These are phyloP conservation scores for Pissodes strobi DNA, from an alignment of 1,140 invertebrate species.

Conservation along the genomic window DNA sequence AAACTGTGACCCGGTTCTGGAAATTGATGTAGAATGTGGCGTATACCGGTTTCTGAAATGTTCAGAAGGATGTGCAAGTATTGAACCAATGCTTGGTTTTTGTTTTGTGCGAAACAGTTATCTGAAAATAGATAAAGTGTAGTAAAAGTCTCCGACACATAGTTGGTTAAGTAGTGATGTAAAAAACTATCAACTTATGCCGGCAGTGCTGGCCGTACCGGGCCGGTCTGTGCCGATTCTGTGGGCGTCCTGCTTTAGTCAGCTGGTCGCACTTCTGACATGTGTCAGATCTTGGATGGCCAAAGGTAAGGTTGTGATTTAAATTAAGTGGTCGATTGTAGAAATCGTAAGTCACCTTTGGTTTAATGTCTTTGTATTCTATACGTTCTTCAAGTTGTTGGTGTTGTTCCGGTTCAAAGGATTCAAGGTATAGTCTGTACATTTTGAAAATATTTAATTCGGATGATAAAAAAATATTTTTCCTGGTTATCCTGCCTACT, in stretches of 20 bases:
- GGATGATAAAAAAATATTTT: constrained; percentile 5
- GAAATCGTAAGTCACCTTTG: constrained; percentile 20
- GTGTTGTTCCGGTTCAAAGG: not conserved
- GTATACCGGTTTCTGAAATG: not conserved
- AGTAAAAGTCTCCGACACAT: not conserved
- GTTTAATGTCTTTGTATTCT: constrained; percentile 9
- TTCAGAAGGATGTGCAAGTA: not conserved
- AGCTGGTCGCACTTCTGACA: constrained; percentile 13
- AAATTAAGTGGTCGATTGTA: constrained; percentile 15
- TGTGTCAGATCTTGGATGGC: not conserved
- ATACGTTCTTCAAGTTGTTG: not conserved
- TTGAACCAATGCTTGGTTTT: not conserved
- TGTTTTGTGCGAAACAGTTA: constrained; percentile 17
- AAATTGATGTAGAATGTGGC: too few relatives aligned
- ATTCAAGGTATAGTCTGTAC: not conserved
- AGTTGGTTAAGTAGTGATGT: constrained; percentile 14
- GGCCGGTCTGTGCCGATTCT: too few relatives aligned
- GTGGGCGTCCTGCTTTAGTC: too few relatives aligned
- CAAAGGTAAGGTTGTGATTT: constrained; percentile 16
- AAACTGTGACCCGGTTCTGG: too few relatives aligned
- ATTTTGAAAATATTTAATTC: too few relatives aligned
- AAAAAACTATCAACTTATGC: too few relatives aligned
- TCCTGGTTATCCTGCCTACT: constrained; percentile 1
- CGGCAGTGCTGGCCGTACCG: too few relatives aligned
- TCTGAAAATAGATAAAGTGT: constrained; percentile 20